Evolutionary conservation across 2,888 invertebrate species (phyloP), one percentile per base, ranked within the genome.

Genomic region (Eulithis testata): DNA sequence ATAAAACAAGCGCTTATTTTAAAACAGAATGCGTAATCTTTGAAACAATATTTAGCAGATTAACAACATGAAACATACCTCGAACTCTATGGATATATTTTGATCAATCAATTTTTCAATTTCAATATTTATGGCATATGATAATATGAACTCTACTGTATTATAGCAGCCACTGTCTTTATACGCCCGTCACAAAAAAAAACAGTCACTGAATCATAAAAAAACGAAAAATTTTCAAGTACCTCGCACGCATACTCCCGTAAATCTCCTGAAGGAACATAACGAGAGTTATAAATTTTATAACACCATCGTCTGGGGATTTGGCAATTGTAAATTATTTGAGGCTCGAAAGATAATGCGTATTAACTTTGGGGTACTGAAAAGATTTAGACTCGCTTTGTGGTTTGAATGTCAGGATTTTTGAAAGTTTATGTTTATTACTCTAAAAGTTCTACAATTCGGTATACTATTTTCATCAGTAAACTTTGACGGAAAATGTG

Each of bases 221-320:
- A 51, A 31, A 51, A 51, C 31, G 43, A 9, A 51, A 50, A 43
- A 43, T 27, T 5, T 43, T 11, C 50, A 59, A 12, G 51, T 44
- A 43, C 43, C 2, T 45, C 37, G 5, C 59, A 36, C 58, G 27
- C 31, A 31, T 27, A 36, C 12, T 40, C 11, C 40, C 60, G 62
- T 70, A 69, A 71, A 70, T 71, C 65, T 59, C 52, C 50, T 43
- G 40, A 71, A 65, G 50, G 57, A 63, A 61, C 65, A 63, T 71
- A 69, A 69, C 43, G 69, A 51, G 63, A 55, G 71, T 68, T 66
- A 70, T 73, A 73, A 66, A 71, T 73, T 69, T 65, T 64, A 63
- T 58, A 66, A 64, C 59, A 60, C 65, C 61, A 68, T 61, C 52
- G 64, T 61, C 66, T 53, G 54, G 68, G 70, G 72, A 72, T 69